Base-by-base conservation (phyloP, 2,888 invertebrate genomes). In the Drosophila paranaensis region DNA sequence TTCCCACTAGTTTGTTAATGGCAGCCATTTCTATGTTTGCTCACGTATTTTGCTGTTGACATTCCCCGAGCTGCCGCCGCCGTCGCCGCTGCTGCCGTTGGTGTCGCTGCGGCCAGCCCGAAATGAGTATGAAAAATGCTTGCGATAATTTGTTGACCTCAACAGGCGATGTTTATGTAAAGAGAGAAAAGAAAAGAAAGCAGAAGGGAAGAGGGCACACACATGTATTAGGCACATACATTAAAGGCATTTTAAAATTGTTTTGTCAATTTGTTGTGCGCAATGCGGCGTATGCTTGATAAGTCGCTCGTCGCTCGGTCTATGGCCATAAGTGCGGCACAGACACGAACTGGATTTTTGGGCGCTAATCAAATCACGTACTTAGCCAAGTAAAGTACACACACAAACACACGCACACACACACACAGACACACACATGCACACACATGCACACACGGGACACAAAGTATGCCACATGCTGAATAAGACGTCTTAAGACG, bases 11-110 rank as follows among this genome's bases (percentile, higher is more conserved):
- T 82, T 81, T 80, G 85, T 86, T 89, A 89, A 85, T 88, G 89
- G 82, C 82, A 81, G 84, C 86, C 88, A 86, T 88, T 86, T 85
- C 89, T 77, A 89, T 87, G 86, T 87, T 87, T 88, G 90, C 79
- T 88, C 87, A 87, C 90, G 87, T 87, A 88, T 76, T 86, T 82
- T 77, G 65, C 88, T 90, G 90, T 87, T 87, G 88, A 87, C 87
- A 87, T 78, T 88, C 81, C 73, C 50, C 55, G 66, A 71, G 68
- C 65, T 72, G 54, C 54, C 33, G 6, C 16, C 16, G 11, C 6
- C 16, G 10, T 1, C 16, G 50, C 3, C 16, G 33, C n/a, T 33
- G 16, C 2, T 16, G 50, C 8, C 13, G 48, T 33, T 48, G 48
- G 30, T 35, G 33, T 13, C 16, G 54, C 54, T 39, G 43, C 48